Conservation (phyloP, 2,113 vertebrate species). For the Chrysemys picta region DNA sequence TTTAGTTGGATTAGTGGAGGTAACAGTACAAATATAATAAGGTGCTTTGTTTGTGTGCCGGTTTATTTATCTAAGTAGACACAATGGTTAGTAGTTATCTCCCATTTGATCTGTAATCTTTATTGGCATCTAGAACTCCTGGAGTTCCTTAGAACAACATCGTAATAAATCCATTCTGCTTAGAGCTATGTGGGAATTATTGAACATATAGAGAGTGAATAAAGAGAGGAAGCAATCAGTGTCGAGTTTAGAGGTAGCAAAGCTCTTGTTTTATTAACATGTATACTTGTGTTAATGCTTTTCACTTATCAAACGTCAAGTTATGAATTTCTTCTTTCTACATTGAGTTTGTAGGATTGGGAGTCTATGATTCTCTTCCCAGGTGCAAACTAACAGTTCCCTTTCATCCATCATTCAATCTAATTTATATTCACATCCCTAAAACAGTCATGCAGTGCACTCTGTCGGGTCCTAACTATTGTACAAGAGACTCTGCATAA, state of each 20-base stretch:
- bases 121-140: constrained; percentile 72
- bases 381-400: neutral
- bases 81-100: constrained; percentile 67
- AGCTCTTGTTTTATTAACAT: neutral
- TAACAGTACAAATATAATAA: constrained; percentile 70
- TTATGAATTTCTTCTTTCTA: neutral
- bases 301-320: neutral
- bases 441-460: neutral
- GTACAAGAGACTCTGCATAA: neutral
- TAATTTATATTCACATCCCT: neutral
- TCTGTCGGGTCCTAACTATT: neutral
- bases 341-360: neutral
- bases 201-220: constrained; percentile 9
- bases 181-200: constrained; percentile 43
- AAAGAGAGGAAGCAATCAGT: constrained; percentile 9
- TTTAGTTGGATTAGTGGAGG: constrained; percentile 65
- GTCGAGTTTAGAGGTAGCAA: neutral
- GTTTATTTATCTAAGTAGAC: constrained; percentile 72
- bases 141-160: constrained; percentile 64
- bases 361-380: neutral
- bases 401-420: neutral
- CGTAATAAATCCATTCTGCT: constrained; percentile 61
- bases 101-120: constrained; percentile 73
- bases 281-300: neutral
- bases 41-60: constrained; percentile 73